A percentile compares a stretch with the other conserved stretches of the same genome.
Conservation (phyloP, 1,140 invertebrate genomes). For the Drosophila pachea region DNA sequence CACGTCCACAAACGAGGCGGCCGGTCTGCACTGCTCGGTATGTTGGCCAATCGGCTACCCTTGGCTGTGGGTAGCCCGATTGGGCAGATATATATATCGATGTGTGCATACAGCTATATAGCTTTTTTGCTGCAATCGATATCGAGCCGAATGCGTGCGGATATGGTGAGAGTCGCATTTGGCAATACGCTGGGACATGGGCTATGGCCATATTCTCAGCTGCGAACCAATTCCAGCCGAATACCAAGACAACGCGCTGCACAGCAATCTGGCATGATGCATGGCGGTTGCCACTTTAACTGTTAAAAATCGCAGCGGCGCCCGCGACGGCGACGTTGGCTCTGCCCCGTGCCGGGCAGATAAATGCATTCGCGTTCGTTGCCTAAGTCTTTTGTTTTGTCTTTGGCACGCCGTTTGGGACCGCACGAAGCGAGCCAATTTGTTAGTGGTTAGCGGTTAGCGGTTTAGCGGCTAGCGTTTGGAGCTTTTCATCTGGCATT, state of each 20-base stretch:
- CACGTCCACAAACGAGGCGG: constrained; percentile 13
- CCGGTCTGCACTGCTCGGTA: constrained; percentile 29
- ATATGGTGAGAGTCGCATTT: constrained; percentile 17
- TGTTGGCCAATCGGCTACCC: constrained; percentile 46
- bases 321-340: too few relatives aligned
- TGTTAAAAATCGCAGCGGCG: constrained; percentile 50
- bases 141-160: constrained; percentile 4
- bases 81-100: constrained; percentile 8
- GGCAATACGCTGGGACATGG: not conserved
- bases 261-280: constrained; percentile 44
- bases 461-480: constrained; percentile 12
- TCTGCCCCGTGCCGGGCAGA: constrained; percentile 32
- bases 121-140: constrained; percentile 32
- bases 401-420: not conserved
- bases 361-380: constrained; percentile 53
- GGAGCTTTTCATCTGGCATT: constrained; percentile 52
- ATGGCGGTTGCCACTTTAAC: constrained; percentile 67
- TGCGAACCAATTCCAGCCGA: constrained; percentile 13
- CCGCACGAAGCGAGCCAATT: constrained; percentile 43
- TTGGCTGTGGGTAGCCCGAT: constrained; percentile 47
- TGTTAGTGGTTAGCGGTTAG: constrained; percentile 28
- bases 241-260: not conserved
- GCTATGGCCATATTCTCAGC: constrained; percentile 18
- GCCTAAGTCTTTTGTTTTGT: constrained; percentile 72
- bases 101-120: not conserved